Evolutionary conservation across 1,140 invertebrate species (phyloP), one percentile per base, ranked within the genome.

Genomic region (Drosophila sechellia): DNA sequence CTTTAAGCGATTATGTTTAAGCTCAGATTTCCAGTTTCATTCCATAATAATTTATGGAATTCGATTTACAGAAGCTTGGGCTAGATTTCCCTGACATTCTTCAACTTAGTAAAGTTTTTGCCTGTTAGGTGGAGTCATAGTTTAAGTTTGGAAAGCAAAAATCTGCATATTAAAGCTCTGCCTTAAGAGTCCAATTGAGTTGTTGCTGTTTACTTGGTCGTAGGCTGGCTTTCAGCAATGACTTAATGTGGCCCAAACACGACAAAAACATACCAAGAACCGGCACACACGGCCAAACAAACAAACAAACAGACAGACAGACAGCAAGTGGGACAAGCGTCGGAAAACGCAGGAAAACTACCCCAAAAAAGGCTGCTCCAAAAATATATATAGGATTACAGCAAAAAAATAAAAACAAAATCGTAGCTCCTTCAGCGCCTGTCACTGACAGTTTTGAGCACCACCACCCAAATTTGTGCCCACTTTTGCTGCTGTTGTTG

Each of bases 171-270:
- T 86, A 87, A 86, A 87, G 81, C 54, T 48, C 11, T 39, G 65
- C 53, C 46, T 43, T 0, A 60, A 46, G 20, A 17, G 35, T 50
- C 50, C 70, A 68, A 74, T 80, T 79, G 70, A 70, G 79, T 70
- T 71, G 70, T 79, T 83, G 55, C 43, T 55, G 71, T 48, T 55
- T 40, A 53, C 42, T 59, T 69, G 59, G 54, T 17, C 5, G 37
- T 40, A 12, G 48, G 71, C 49, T 46, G 57, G 58, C 56, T 61
- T 74, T 69, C 43, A 48, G 50, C 50, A 70, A 86, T 87, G 79
- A 89, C 85, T 89, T 89, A 90, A 89, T 90, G 85, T 89, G 64
- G 78, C 73, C 57, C 58, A 80, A 89, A 68, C 84, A 89, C 85
- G 84, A 77, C 77, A 89, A 73, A 85, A 76, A 64, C 58, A 81